These are phyloP conservation scores for Chaetoderma sp. DNA, from an alignment of 2,888 invertebrate genomes.

Conservation along the genomic window DNA sequence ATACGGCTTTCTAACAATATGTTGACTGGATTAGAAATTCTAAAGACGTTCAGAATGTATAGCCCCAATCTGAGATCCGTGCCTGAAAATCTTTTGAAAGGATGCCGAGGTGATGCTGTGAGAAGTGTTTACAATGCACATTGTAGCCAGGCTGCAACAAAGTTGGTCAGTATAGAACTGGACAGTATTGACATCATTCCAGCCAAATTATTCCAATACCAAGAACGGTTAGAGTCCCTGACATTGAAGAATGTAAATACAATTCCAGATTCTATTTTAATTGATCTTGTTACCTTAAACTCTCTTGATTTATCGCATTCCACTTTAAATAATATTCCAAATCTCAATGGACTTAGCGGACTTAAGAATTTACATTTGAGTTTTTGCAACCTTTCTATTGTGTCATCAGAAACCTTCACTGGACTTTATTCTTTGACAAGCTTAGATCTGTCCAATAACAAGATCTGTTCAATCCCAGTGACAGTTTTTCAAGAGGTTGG, in stretches of 20 bases:
- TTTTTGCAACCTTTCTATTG: slow-evolving; percentile 11
- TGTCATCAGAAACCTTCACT: slow-evolving; percentile 20
- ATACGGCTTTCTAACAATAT: slow-evolving; percentile 12
- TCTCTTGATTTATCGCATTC: slow-evolving; percentile 27
- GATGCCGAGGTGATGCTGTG: not conserved
- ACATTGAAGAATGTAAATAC: slow-evolving; percentile 15
- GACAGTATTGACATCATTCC: slow-evolving; percentile 19
- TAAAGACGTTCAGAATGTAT: slow-evolving; percentile 18
- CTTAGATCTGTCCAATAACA: slow-evolving; percentile 33
- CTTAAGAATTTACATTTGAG: slow-evolving; percentile 29
- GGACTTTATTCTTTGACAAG: slow-evolving; percentile 22
- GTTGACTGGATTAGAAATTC: slow-evolving; percentile 18
- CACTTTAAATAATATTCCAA: slow-evolving; percentile 18
- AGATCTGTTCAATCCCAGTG: not conserved
- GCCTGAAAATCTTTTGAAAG: slow-evolving; percentile 23
- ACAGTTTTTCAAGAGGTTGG: slow-evolving; percentile 19
- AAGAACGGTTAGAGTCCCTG: slow-evolving; percentile 19
- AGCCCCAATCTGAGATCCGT: slow-evolving; percentile 11
- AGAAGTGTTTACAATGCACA: no score
- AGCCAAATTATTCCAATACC: slow-evolving; percentile 15
- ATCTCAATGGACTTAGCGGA: slow-evolving; percentile 26
- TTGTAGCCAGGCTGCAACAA: no score
- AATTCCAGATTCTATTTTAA: slow-evolving; percentile 16
- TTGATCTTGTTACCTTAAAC: slow-evolving; percentile 18
- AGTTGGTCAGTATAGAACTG: slow-evolving; percentile 26